Evolutionary conservation across 1,140 invertebrate species (phyloP), one percentile per base, ranked within the genome.

Genomic region (Hyphantria cunea): DNA sequence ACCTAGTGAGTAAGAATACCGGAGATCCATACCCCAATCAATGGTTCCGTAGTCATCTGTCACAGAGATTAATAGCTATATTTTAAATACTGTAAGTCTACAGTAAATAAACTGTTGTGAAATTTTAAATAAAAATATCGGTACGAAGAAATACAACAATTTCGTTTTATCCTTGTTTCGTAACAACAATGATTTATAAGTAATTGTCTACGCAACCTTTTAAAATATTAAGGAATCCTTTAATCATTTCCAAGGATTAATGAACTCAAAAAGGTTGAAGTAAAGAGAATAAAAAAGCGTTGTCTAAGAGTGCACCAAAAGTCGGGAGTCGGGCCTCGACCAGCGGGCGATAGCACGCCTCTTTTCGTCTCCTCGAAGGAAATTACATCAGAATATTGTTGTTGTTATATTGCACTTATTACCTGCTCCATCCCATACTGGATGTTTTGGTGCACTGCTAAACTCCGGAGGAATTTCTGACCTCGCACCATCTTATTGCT

Each of bases 361-460:
- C 11, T 6, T 13, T 47, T 34, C 56, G 49, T 34, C 64, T 55
- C 60, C 64, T 61, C 55, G 50, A 54, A 76, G 67, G 64, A 76
- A 70, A 73, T 75, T 75, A 69, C 72, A 53, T 37, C 48, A 61
- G 62, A 67, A 67, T 75, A 69, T 72, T 72, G 64, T 72, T 72
- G n/a, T n/a, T n/a, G n/a, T 67, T 68, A 54, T 69, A 59, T 58
- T 64, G 68, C 65, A 69, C 45, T 75, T 66, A 52, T 66, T 62
- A 72, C 54, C 41, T 25, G 32, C 41, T 45, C 7, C 34, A 37
- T 41, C 53, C 53, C 25, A 55, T 41, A 55, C 53, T 13, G 42
- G 25, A 33, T 13, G 53, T 13, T 47, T 31, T 54, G 39, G 39
- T 15, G 44, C 45, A 17, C 60, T 17, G 52, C 60, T 49, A 37